Evolutionary conservation across 2,113 vertebrate genomes (phyloP).

Genomic region (Tyrannus savana): DNA sequence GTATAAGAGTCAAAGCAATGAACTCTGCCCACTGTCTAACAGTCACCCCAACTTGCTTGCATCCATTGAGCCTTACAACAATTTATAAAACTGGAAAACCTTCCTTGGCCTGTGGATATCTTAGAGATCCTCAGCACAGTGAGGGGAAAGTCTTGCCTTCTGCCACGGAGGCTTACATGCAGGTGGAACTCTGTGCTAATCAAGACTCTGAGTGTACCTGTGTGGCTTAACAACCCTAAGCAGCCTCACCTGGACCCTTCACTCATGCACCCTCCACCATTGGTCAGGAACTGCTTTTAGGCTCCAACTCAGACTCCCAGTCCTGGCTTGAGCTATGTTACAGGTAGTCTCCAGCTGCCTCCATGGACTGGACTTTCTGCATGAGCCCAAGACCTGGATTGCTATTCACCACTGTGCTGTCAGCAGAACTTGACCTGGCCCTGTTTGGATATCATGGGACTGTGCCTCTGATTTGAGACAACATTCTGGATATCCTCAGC

Average conservation of each 20-base stretch:
- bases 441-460: rapidly evolving
- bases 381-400: not conserved
- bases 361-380: not conserved
- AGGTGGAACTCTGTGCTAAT: not conserved
- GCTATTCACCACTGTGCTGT: rapidly evolving
- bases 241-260: not conserved
- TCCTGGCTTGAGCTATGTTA: not conserved
- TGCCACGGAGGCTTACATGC: not conserved
- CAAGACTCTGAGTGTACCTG: not conserved
- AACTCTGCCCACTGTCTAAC: not conserved
- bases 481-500: rapidly evolving
- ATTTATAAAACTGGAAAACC: not conserved
- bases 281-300: not conserved
- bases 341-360: rapidly evolving
- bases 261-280: not conserved
- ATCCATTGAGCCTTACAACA: not conserved
- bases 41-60: not conserved
- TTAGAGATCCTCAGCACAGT: not conserved
- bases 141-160: not conserved
- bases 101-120: not conserved
- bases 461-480: not conserved
- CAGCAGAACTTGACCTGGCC: not conserved
- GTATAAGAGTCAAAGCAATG: not conserved
- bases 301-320: rapidly evolving
- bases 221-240: not conserved